Evolutionary conservation across 1,140 invertebrate genomes (phyloP), one percentile per base, ranked within the genome.

Genomic region (Leptopilina clavipes): DNA sequence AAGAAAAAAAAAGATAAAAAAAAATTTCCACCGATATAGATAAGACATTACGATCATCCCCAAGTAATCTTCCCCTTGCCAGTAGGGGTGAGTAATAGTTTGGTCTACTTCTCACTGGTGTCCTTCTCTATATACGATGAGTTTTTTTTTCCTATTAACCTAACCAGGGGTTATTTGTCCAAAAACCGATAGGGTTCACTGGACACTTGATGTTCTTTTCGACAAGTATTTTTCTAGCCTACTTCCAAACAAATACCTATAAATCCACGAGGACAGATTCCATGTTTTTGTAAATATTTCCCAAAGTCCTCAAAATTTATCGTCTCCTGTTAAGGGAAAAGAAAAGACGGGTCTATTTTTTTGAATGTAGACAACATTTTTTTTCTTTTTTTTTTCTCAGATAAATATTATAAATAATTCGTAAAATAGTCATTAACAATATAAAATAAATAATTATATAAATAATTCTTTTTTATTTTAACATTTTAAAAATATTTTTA

Each of bases 221-320:
- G 22, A 31, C 22, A 31, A 65, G 59, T 37, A 65, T 65, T 65
- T 65, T 65, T 65, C 59, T 65, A 65, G 59, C 22, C 59, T 65
- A 65, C 59, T 65, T 31, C n/a, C 59, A 7, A 31, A 31, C 22
- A 65, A 65, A 65, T 31, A 31, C 22, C 59, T 22, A 65, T 65
- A 31, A 65, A 65, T 31, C 25, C 11, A 65, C 9, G 11, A 31
- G 8, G 48, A 17, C 14, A 22, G 14, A 65, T 31, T 14, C 11
- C 22, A 31, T 65, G 59, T 65, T 31, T 65, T 65, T 65, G 22
- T 31, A 8, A 65, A 31, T 22, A 65, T 65, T 65, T 25, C 25
- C 11, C 56, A 14, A 12, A 65, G 12, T 31, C 25, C 6, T 37
- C 25, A 10, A n/a, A 17, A 65, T n/a, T 65, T 12, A 65, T 65